Base-by-base conservation (phyloP, 2,888 invertebrate species). In the Thecophora atra region DNA sequence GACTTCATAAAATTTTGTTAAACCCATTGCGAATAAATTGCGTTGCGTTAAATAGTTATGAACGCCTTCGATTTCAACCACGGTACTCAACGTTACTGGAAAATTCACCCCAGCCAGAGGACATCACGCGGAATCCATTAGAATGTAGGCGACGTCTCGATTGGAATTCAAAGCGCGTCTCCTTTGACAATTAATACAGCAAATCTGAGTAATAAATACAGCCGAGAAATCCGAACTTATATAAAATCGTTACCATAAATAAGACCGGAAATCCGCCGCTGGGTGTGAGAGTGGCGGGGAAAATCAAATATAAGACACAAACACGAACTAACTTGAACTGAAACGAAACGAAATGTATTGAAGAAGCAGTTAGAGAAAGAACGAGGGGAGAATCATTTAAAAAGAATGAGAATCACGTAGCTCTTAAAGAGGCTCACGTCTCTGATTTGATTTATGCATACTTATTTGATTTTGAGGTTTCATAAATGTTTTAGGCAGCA, bases 161-260 rank as follows among this genome's bases (percentile, higher is more conserved):
- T 68, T 68, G 68, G 42, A 68, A 56, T 68, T 68, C 68, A 68
- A 56, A 68, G 26, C 58, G 58, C 58, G 68, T 68, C 58, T 68
- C 68, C n/a, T 56, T 44, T 68, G 68, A 44, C 68, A 68, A 68
- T 58, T 68, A 68, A 56, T 58, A 28, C 54, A 37, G 42, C 30
- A 54, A 54, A 67, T 52, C n/a, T 17, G 51, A 8, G 66, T 28
- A 19, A 66, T 19, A 30, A 26, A 67, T 67, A 15, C 30, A 19
- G 54, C 19, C 54, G 37, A 67, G 21, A 37, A 8, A 37, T 37
- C 37, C 37, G 37, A 54, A 21, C 52, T 21, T 52, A 11, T 30
- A 54, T 37, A 19, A 54, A 67, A 67, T 54, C 37, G 37, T 24
- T 13, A 67, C 30, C 52, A 52, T 37, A 44, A 58, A 30, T 60